These are phyloP conservation scores for Menura novaehollandiae DNA, from an alignment of 2,113 vertebrate genomes.

Conservation along the genomic window DNA sequence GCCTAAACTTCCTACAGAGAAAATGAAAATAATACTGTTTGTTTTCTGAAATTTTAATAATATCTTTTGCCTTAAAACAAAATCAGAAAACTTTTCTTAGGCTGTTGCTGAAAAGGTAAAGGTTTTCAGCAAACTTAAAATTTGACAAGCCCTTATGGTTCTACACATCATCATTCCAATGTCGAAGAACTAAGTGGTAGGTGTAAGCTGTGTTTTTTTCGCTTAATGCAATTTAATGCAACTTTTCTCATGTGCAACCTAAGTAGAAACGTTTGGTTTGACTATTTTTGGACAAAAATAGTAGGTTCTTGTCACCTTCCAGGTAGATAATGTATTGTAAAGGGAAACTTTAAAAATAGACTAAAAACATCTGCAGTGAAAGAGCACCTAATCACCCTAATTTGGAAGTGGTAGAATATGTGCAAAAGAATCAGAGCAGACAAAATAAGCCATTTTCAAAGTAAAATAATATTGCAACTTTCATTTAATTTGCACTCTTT, in stretches of 20 bases:
- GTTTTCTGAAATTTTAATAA: not conserved
- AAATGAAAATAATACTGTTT: not conserved
- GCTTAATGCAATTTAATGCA: not conserved
- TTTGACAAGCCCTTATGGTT: not conserved
- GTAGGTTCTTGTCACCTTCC: not conserved
- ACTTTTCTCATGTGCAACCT: not conserved
- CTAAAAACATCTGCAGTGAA: not conserved
- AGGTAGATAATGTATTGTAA: not conserved
- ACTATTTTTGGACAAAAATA: not conserved
- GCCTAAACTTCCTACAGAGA: not conserved
- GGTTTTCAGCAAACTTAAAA: not conserved
- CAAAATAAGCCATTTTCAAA: not conserved
- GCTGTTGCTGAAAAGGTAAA: not conserved
- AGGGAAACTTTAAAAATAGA: not conserved
- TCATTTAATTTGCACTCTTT: not conserved
- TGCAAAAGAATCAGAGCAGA: not conserved
- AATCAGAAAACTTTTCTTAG: not conserved
- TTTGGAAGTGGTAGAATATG: not conserved
- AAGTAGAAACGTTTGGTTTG: not conserved
- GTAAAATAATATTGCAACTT: not conserved
- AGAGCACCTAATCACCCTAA: not conserved
- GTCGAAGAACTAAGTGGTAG: not conserved
- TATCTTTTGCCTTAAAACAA: not conserved
- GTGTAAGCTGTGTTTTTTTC: not conserved
- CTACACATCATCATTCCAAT: not conserved